phyloP scores from a whole-genome alignment of 2,113 vertebrate species.

The Pardalotus punctatus region DNA sequence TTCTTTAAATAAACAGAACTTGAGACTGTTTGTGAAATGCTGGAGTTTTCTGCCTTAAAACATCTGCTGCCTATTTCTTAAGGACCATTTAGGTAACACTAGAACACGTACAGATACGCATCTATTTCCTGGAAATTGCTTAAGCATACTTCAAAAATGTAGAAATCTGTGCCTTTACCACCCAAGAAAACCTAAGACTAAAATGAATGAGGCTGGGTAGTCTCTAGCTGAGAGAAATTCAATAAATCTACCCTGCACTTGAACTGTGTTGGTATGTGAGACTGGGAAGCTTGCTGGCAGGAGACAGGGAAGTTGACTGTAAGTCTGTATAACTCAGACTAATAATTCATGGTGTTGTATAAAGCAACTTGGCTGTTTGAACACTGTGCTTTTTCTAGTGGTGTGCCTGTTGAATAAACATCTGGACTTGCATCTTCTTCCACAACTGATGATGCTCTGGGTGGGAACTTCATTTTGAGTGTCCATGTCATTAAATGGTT shows the following conservation, averaged over 20 bases:
- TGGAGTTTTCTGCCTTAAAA: slow-evolving; percentile 5
- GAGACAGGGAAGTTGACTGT: background rate
- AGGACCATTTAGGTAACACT: background rate
- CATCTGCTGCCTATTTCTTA: slow-evolving; percentile 7
- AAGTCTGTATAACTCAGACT: background rate
- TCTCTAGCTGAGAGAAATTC: background rate
- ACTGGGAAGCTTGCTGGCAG: background rate
- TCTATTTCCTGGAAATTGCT: slow-evolving; percentile 10
- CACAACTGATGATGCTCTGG: background rate
- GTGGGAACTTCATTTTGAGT: background rate
- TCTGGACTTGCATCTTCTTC: background rate
- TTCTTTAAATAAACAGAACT: slow-evolving; percentile 14
- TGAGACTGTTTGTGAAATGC: slow-evolving; percentile 16
- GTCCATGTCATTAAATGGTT: background rate
- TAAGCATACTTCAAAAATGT: background rate
- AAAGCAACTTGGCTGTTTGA: background rate
- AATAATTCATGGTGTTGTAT: background rate
- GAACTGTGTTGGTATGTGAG: slow-evolving; percentile 1
- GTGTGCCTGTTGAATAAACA: background rate
- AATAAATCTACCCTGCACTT: slow-evolving; percentile 6
- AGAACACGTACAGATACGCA: background rate
- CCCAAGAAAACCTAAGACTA: background rate
- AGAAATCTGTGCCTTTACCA: background rate
- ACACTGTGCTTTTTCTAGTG: background rate
- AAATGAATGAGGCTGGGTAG: background rate